Conservation (phyloP, 2,888 invertebrate species). For the Dynastes hyllus region DNA sequence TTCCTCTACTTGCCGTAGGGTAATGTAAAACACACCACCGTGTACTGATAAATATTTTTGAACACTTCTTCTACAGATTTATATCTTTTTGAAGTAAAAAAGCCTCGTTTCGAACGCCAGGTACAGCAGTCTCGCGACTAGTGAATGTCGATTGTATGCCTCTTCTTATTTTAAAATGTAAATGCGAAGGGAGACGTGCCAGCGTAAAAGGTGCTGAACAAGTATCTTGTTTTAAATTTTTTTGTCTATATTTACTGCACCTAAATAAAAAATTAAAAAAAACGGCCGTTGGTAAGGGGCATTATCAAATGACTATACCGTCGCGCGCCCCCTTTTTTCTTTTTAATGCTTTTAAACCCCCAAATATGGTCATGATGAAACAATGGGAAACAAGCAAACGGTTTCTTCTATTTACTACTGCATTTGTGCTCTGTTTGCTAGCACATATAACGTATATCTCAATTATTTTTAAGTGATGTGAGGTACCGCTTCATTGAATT, state of each 20-base stretch:
- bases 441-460: slow-evolving; percentile 22
- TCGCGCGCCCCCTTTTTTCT: no score
- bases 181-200: slow-evolving; percentile 44
- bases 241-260: slow-evolving; percentile 37
- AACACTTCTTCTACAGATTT: slow-evolving; percentile 18
- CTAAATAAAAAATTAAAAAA: no score
- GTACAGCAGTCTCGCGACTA: slow-evolving; percentile 30
- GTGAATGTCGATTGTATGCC: slow-evolving; percentile 37
- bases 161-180: slow-evolving; percentile 45
- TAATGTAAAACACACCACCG: slow-evolving; percentile 18
- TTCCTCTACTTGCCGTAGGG: background rate
- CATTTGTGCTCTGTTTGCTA: slow-evolving; percentile 14
- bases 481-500: background rate
- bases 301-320: slow-evolving; percentile 27
- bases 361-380: slow-evolving; percentile 29
- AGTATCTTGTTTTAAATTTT: slow-evolving; percentile 44
- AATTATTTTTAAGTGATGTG: slow-evolving; percentile 17
- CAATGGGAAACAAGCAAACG: slow-evolving; percentile 35
- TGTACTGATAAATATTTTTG: slow-evolving; percentile 21
- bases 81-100: slow-evolving; percentile 15
- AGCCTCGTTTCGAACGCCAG: slow-evolving; percentile 20
- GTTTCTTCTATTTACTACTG: slow-evolving; percentile 33
- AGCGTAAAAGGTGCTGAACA: slow-evolving; percentile 43
- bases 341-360: no score
- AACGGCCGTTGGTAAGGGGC: no score